phyloP scores from a whole-genome alignment of 1,140 invertebrate species.

The Pseudomyrmex dendroicus region DNA sequence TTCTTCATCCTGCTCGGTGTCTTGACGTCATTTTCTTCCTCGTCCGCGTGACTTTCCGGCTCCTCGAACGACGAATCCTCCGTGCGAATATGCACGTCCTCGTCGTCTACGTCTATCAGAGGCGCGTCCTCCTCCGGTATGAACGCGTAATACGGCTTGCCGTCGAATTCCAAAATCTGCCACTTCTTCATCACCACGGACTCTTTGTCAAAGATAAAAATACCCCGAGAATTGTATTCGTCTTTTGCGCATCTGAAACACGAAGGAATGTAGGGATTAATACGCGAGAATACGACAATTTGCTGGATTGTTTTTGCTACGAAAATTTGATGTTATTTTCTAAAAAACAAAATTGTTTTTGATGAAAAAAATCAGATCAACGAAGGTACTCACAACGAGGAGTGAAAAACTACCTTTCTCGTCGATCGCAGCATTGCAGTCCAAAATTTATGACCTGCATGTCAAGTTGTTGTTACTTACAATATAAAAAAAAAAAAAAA shows the following conservation, averaged over 20 bases:
- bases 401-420: constrained; percentile 51
- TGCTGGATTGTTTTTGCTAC: too few species aligned
- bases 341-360: too few species aligned
- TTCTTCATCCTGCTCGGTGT: constrained; percentile 16
- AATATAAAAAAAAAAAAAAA: constrained; percentile 22
- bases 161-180: constrained; percentile 84
- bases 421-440: constrained; percentile 46
- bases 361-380: constrained; percentile 45
- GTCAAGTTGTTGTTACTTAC: background rate
- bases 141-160: constrained; percentile 83
- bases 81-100: too few species aligned
- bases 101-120: constrained; percentile 65
- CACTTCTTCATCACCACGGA: constrained; percentile 83
- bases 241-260: constrained; percentile 81
- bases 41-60: too few species aligned
- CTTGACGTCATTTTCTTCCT: background rate
- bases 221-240: constrained; percentile 74
- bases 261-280: constrained; percentile 53
- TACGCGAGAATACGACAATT: background rate
- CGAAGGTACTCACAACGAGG: constrained; percentile 53
- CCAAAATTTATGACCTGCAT: constrained; percentile 35
- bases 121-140: constrained; percentile 81
- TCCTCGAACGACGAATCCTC: too few species aligned
- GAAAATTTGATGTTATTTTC: too few species aligned
- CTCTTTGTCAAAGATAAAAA: constrained; percentile 82